These are phyloP conservation scores for Orestias chungarensis DNA, from an alignment of 2,797 vertebrate species.

Conservation along the genomic window DNA sequence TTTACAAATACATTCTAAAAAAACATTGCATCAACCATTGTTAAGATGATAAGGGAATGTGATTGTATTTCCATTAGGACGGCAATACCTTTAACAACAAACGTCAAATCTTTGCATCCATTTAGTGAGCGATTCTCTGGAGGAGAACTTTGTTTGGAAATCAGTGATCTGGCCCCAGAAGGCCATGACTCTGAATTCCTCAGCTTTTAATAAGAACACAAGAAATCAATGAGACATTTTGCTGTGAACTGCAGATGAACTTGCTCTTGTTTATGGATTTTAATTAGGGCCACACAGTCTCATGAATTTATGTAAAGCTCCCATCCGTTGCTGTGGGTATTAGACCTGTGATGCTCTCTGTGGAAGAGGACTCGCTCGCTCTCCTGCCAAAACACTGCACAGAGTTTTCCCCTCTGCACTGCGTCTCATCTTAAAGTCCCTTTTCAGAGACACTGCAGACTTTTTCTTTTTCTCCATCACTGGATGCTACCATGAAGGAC, in stretches of 20 bases:
- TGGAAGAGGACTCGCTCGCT: constrained; percentile 50
- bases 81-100: not conserved
- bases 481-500: constrained; percentile 59
- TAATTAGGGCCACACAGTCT: constrained; percentile 70
- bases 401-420: constrained; percentile 30
- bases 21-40: not conserved
- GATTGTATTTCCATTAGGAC: not conserved
- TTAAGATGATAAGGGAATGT: not conserved
- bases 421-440: constrained; percentile 66
- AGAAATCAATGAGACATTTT: constrained; percentile 70
- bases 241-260: constrained; percentile 73
- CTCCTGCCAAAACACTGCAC: constrained; percentile 51
- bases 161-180: constrained; percentile 28
- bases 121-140: constrained; percentile 29
- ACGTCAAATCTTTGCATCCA: constrained; percentile 9
- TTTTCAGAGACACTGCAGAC: constrained; percentile 55
- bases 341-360: constrained; percentile 27
- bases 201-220: constrained; percentile 44
- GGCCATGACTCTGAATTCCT: constrained; percentile 38
- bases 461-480: constrained; percentile 34
- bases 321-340: constrained; percentile 34
- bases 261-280: constrained; percentile 67
- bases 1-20: not conserved
- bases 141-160: constrained; percentile 38
- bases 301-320: constrained; percentile 68